Evolutionary conservation across 1,140 invertebrate species (phyloP).

Genomic region (Scaptodrosophila lebanonensis): DNA sequence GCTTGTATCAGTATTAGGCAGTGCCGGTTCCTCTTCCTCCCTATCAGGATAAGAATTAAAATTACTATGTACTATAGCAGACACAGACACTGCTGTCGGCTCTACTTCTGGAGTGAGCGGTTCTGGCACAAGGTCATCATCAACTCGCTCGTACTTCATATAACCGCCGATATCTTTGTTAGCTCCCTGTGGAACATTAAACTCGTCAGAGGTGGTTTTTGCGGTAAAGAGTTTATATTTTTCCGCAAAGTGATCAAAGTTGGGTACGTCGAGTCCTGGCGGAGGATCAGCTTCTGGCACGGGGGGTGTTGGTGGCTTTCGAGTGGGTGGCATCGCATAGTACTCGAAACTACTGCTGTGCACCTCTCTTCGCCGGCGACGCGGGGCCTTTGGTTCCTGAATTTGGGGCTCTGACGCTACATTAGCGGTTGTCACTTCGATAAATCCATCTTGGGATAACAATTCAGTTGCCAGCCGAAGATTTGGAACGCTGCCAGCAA

Average conservation of each 20-base stretch:
- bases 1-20: background rate
- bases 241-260: constrained; percentile 63
- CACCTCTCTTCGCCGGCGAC: constrained; percentile 34
- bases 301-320: constrained; percentile 55
- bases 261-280: constrained; percentile 48
- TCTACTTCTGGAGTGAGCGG: constrained; percentile 50
- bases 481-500: constrained; percentile 54
- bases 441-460: constrained; percentile 5
- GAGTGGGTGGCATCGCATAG: constrained; percentile 45
- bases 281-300: constrained; percentile 1
- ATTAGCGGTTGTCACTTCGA: background rate
- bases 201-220: background rate
- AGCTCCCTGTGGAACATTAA: background rate
- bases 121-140: constrained; percentile 47
- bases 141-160: constrained; percentile 52
- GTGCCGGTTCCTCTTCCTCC: background rate
- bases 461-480: constrained; percentile 22
- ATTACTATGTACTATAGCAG: constrained; percentile 40
- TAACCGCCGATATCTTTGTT: constrained; percentile 41
- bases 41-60: too few relatives aligned
- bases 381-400: constrained; percentile 13
- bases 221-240: constrained; percentile 55
- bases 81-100: constrained; percentile 41
- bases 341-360: constrained; percentile 45
- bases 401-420: constrained; percentile 9